Evolutionary conservation across 2,888 invertebrate genomes (phyloP).

Genomic region (Tupiocoris notatus): DNA sequence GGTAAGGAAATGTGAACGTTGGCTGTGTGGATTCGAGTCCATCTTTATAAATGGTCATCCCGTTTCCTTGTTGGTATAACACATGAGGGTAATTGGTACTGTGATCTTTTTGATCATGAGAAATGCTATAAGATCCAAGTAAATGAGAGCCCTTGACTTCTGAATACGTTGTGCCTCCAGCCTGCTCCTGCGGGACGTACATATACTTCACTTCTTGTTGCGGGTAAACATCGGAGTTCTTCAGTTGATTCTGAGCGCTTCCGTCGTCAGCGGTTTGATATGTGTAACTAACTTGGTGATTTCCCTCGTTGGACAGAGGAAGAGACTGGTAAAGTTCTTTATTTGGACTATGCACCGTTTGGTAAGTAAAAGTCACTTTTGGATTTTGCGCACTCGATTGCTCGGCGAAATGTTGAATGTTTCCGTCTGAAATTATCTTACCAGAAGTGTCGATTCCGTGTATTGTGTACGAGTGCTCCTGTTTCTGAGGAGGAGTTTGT

Average conservation of each 20-base stretch:
- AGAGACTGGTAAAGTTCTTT: not conserved
- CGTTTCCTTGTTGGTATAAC: constrained; percentile 19
- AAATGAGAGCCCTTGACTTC: not conserved
- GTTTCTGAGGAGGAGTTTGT: not conserved
- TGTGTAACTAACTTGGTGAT: not conserved
- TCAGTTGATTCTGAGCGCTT: not conserved
- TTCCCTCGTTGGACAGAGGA: not conserved
- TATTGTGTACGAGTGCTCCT: not conserved
- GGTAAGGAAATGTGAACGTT: not conserved
- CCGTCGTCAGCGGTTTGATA: not conserved
- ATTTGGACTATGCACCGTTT: not conserved
- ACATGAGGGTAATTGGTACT: constrained; percentile 10
- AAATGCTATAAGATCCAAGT: not conserved
- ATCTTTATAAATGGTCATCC: not conserved
- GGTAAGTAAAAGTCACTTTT: constrained; percentile 1
- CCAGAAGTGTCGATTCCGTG: not conserved
- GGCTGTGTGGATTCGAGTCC: not conserved
- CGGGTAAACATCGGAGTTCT: not conserved
- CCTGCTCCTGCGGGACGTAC: constrained; percentile 22
- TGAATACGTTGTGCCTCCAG: not conserved
- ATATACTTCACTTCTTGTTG: constrained; percentile 13
- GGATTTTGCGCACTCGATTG: not conserved
- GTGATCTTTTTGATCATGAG: not conserved
- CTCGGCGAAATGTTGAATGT: not conserved
- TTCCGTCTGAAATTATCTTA: not conserved